Percentiles rank a stretch among this genome's conserved stretches.
These are phyloP conservation scores for Ramphastos sulfuratus DNA, from an alignment of 2,113 vertebrate species.

Conservation along the genomic window DNA sequence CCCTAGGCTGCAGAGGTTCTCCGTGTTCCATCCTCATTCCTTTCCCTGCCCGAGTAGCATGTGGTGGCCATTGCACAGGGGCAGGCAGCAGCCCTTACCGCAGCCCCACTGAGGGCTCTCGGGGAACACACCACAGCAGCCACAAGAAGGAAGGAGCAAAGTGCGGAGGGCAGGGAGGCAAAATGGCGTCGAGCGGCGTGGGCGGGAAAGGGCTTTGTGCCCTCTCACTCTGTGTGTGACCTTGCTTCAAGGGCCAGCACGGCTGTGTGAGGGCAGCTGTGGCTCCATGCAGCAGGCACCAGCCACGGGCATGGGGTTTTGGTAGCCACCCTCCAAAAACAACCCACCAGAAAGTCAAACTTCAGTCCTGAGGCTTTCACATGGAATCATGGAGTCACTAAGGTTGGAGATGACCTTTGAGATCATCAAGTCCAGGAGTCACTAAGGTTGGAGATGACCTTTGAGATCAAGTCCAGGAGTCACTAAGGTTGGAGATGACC, in stretches of 20 bases:
- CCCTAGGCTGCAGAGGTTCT: background rate
- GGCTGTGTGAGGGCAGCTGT: accelerated
- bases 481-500: no score
- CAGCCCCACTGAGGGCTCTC: accelerated
- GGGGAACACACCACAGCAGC: accelerated
- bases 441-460: no score
- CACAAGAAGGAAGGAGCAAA: accelerated
- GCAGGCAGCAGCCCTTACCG: background rate
- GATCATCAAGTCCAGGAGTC: no score
- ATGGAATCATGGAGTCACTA: no score
- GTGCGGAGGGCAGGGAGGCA: background rate
- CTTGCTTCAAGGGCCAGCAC: accelerated
- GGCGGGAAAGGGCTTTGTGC: background rate
- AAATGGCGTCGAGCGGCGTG: background rate
- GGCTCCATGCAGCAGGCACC: background rate
- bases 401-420: no score
- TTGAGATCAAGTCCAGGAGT: no score
- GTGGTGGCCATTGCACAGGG: accelerated
- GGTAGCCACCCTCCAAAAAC: accelerated
- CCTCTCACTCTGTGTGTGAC: accelerated
- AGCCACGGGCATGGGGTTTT: accelerated
- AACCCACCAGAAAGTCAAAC: background rate
- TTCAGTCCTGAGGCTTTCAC: accelerated
- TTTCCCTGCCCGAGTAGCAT: no score
- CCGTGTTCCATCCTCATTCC: background rate